phyloP scores from a whole-genome alignment of 2,797 vertebrate species.

The Etheostoma perlongum region DNA sequence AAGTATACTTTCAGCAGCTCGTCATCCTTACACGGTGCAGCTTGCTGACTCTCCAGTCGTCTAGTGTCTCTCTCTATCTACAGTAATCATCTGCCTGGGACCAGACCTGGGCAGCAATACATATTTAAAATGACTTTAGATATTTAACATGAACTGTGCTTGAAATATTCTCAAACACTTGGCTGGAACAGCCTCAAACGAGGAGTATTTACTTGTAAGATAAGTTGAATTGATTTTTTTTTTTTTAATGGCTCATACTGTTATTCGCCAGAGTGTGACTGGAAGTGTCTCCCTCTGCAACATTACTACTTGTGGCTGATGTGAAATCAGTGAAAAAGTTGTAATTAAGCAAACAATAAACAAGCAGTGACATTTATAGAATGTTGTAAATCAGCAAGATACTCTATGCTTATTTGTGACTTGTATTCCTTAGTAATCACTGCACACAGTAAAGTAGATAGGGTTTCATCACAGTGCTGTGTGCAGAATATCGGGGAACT shows the following conservation, averaged over 20 bases:
- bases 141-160: constrained; percentile 72
- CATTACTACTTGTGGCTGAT: constrained; percentile 62
- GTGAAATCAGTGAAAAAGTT: constrained; percentile 63
- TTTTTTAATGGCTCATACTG: constrained; percentile 76
- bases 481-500: constrained; percentile 42
- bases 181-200: constrained; percentile 49
- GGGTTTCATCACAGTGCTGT: constrained; percentile 32
- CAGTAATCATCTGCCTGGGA: constrained; percentile 69
- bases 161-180: constrained; percentile 61
- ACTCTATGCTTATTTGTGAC: constrained; percentile 71
- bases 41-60: constrained; percentile 72
- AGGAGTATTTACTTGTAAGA: constrained; percentile 73
- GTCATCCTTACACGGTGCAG: constrained; percentile 53
- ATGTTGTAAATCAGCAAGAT: constrained; percentile 64
- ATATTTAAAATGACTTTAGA: constrained; percentile 72
- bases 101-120: constrained; percentile 79
- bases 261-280: constrained; percentile 78
- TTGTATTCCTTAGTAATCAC: constrained; percentile 67
- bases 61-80: constrained; percentile 71
- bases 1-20: constrained; percentile 77
- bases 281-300: constrained; percentile 61
- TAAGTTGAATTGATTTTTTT: constrained; percentile 60
- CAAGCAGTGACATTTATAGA: constrained; percentile 60
- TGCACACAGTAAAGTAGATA: constrained; percentile 49
- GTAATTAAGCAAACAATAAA: constrained; percentile 43